Base-by-base conservation (phyloP, 2,113 vertebrate species). In the Elaphurus davidianus region DNA sequence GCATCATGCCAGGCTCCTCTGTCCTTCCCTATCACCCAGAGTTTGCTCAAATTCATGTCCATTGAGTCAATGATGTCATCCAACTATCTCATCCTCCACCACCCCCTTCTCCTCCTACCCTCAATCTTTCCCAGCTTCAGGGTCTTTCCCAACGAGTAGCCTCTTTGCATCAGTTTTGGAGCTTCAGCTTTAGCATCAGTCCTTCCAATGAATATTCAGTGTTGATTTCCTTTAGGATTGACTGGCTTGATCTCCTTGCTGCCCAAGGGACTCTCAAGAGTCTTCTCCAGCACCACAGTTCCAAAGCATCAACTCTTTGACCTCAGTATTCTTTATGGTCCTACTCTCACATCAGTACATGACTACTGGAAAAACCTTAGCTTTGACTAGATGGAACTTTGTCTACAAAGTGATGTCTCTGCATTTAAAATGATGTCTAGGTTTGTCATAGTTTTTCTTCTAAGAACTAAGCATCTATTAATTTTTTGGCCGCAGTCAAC, bases 321-420 rank as follows among this genome's bases (percentile, higher is more conserved):
- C 11, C 5, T 74, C 36, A 74, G 36, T 40, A 36, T 74, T 57
- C 5, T 74, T 36, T 40, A 40, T 23, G 36, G 67, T 74, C 36
- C 67, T 40, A 40, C n/a, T 74, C 36, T 74, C 23, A 13, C 4
- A 74, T 13, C 0, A 0, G 36, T 74, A 25, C 21, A 74, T 74
- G 36, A 40, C 21, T 40, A 74, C 10, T 0, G 0, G 36, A 74
- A 40, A 74, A 74, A 74, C 5, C 19, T 23, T 74, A 74, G 36
- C 21, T 40, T 74, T 40, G 19, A 40, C 36, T 74, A 40, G 9
- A 25, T 25, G 21, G 67, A 74, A 36, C 67, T 74, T 74, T 40
- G 36, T 40, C 67, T 40, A 40, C 55, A 40, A 74, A 74, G 21
- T 74, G 36, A 74, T 23, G 21, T 40, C 67, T 40, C 67, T 74